Base-by-base conservation (phyloP, 1,140 invertebrate genomes). In the Elysia chlorotica region DNA sequence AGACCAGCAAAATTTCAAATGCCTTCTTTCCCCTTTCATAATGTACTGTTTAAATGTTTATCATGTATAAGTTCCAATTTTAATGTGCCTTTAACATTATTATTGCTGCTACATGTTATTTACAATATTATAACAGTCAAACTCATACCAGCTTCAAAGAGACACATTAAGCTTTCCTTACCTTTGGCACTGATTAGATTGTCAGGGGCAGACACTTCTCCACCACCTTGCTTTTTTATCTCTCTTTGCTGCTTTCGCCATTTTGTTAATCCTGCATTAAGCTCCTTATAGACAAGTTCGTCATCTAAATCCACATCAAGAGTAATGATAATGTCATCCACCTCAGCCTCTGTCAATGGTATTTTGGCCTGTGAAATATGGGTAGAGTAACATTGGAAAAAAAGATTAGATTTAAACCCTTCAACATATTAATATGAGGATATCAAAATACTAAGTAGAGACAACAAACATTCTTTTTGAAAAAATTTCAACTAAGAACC, bases 251-350 rank as follows among this genome's bases (percentile, higher is more conserved):
- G 82, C 59, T 62, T 69, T 54, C 76, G 73, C 73, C 79, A 84
- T 10, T 73, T 65, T 17, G 77, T 76, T 38, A 87, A 71, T 17
- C 85, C 85, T 63, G 74, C 62, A n/a, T 81, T 76, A 10, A 87
- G 74, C 62, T 87, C 84, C 63, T 78, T 78, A 65, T 85, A 87
- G 61, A 82, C 78, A 31, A 87, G 69, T 57, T 79, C 73, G 53
- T 85, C 79, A 76, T 83, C 81, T 54, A 82, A 76, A 68, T 86
- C 76, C 35, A 72, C 74, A 71, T 87, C 85, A 25, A 87, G 76
- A 28, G 81, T 74, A n/a, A 85, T 57, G 57, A 87, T 81, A 73
- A 87, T 68, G 53, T 84, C 84, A 73, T 86, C 85, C 53, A 86
- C 65, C 23, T 86, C 70, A n/a, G 70, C 72, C 23, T 78, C 74